These are phyloP conservation scores for Synchiropus splendidus DNA, from an alignment of 2,113 vertebrate genomes.

Conservation along the genomic window DNA sequence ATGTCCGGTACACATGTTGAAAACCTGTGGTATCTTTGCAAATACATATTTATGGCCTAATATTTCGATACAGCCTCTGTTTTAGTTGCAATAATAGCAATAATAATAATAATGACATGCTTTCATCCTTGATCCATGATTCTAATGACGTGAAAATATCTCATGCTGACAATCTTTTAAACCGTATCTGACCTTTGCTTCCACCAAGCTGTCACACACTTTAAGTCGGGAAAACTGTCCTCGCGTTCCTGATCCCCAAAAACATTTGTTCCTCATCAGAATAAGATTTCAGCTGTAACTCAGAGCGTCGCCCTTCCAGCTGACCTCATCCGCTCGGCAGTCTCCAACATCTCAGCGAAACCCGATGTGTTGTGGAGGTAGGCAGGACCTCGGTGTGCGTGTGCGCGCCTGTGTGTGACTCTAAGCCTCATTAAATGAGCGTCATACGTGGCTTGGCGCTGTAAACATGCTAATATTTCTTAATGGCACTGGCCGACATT, in stretches of 20 bases:
- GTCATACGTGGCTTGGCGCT: conserved; percentile 35
- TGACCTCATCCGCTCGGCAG: conserved; percentile 7
- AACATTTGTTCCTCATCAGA: conserved; percentile 20
- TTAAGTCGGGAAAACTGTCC: no score
- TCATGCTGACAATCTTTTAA: no score
- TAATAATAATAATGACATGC: no score
- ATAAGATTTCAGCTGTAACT: conserved; percentile 10
- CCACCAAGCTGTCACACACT: no score
- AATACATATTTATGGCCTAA: no score
- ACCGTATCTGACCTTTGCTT: no score
- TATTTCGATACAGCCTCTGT: no score
- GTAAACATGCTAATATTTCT: conserved; percentile 67
- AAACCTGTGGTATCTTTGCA: no score
- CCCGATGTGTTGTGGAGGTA: background rate
- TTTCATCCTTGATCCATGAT: no score
- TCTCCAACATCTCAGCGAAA: conserved; percentile 19
- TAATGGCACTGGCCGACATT: conserved; percentile 47
- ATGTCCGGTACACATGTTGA: no score
- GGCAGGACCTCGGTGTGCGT: conserved; percentile 2
- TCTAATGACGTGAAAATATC: no score
- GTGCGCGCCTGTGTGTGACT: conserved; percentile 12
- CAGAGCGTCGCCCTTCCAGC: conserved; percentile 7
- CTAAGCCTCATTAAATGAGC: conserved; percentile 49
- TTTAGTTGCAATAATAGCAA: no score
- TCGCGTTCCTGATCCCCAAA: background rate